These are phyloP conservation scores for Numenius arquata DNA, from an alignment of 2,113 vertebrate genomes.

Conservation along the genomic window DNA sequence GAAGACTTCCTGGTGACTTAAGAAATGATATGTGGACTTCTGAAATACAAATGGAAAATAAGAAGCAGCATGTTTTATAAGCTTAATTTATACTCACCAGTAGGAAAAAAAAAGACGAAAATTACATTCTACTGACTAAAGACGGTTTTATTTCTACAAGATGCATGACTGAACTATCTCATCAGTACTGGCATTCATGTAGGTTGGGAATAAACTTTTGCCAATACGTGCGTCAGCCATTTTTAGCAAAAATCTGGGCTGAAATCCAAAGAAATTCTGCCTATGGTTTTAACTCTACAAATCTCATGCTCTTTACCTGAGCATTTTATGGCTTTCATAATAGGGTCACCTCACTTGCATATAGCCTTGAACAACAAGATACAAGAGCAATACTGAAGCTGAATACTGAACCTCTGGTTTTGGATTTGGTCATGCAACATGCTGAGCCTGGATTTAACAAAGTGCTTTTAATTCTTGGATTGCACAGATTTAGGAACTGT, in stretches of 20 bases:
- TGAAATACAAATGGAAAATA: background rate
- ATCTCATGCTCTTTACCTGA: background rate
- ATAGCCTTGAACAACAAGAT: background rate
- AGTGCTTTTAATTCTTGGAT: background rate
- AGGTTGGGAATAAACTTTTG: slow-evolving; percentile 9
- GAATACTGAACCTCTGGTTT: background rate
- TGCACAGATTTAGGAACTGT: background rate
- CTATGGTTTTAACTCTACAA: background rate
- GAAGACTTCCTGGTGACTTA: background rate
- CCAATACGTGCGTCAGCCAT: background rate
- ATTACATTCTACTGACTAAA: background rate
- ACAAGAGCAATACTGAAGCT: background rate
- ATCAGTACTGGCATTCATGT: background rate
- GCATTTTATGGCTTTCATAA: background rate
- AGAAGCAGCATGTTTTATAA: background rate
- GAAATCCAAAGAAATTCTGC: background rate
- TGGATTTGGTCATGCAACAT: background rate
- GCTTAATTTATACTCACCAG: background rate
- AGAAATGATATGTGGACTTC: background rate
- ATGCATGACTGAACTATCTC: background rate
- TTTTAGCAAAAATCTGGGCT: background rate
- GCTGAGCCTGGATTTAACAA: background rate
- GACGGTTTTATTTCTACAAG: background rate
- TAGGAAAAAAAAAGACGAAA: background rate
- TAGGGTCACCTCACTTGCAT: background rate